phyloP scores from a whole-genome alignment of 2,888 invertebrate genomes.

The Latrodectus elegans region DNA sequence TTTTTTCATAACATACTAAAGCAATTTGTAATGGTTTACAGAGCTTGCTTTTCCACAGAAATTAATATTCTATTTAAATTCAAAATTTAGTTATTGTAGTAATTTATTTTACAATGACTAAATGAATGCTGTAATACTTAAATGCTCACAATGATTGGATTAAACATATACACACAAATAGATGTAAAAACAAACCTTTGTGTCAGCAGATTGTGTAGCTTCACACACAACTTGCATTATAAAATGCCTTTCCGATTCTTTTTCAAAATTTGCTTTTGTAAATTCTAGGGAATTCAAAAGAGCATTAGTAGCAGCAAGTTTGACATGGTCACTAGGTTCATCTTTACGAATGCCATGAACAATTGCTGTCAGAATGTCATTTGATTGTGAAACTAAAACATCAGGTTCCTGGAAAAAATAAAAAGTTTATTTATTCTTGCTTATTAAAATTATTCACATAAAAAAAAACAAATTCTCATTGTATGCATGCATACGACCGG shows the following conservation, averaged over 20 bases:
- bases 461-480: too few relatives aligned
- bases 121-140: too few relatives aligned
- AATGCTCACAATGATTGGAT: too few relatives aligned
- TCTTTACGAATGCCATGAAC: conserved; percentile 98
- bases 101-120: too few relatives aligned
- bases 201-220: conserved; percentile 85
- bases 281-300: conserved; percentile 98
- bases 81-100: too few relatives aligned
- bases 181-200: conserved; percentile 67
- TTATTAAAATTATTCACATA: too few relatives aligned
- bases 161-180: background rate
- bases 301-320: conserved; percentile 96
- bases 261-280: conserved; percentile 98
- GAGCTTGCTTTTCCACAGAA: too few relatives aligned
- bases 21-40: too few relatives aligned
- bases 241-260: conserved; percentile 96
- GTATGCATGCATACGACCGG: too few relatives aligned
- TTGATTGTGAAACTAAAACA: conserved; percentile 91
- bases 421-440: background rate
- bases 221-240: conserved; percentile 99
- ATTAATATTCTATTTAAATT: too few relatives aligned
- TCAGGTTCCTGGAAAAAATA: conserved; percentile 82
- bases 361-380: conserved; percentile 97
- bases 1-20: too few relatives aligned
- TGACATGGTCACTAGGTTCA: conserved; percentile 92